These are phyloP conservation scores for Corythoichthys haematopterus DNA, from an alignment of 2,113 vertebrate genomes.

Conservation along the genomic window DNA sequence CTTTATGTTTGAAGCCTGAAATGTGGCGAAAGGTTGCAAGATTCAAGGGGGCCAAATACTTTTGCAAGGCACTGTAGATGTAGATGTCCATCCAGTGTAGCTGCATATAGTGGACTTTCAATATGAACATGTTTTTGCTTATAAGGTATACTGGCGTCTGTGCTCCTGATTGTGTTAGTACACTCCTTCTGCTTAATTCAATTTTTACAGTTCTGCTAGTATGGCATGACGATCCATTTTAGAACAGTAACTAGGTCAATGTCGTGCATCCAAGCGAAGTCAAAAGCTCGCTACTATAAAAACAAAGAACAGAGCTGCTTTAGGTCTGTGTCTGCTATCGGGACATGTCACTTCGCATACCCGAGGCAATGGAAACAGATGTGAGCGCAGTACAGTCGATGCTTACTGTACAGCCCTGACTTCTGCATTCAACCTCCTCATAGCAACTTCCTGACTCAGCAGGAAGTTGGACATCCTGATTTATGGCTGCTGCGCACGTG, in stretches of 20 bases:
- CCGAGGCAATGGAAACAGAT: not conserved
- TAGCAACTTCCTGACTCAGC: constrained; percentile 2
- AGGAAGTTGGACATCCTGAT: not conserved
- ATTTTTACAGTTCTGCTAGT: constrained; percentile 5
- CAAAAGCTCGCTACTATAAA: not conserved
- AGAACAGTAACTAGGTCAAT: constrained; percentile 4
- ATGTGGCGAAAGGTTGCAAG: too few species aligned
- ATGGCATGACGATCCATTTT: constrained; percentile 1
- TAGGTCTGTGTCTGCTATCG: not conserved
- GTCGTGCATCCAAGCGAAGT: not conserved
- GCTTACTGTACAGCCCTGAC: not conserved
- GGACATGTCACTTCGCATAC: not conserved
- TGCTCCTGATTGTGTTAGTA: not conserved
- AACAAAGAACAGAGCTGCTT: not conserved
- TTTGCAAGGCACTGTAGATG: too few species aligned
- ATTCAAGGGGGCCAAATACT: too few species aligned
- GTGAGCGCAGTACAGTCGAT: not conserved
- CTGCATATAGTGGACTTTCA: not conserved
- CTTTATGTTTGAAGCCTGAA: too few species aligned
- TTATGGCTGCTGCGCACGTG: not conserved
- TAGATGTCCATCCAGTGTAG: not conserved
- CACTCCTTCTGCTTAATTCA: constrained; percentile 8
- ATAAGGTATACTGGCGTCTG: not conserved
- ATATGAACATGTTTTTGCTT: not conserved
- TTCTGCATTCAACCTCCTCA: not conserved